Evolutionary conservation across 2,888 invertebrate species (phyloP).

Genomic region (Pasiphila rectangulata): DNA sequence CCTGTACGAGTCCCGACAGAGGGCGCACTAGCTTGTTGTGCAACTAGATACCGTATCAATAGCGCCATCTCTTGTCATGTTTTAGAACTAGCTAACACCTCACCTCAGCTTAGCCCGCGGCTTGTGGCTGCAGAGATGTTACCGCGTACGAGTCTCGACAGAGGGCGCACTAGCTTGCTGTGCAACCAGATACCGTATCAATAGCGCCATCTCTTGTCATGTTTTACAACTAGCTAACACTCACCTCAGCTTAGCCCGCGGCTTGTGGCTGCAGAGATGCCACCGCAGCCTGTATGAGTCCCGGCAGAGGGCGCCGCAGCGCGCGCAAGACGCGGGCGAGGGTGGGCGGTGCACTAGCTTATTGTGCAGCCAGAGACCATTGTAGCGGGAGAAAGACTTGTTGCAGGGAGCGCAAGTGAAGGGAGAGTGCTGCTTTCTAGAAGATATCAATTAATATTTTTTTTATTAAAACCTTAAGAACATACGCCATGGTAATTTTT

Average conservation of each 20-base stretch:
- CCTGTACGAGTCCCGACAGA: slow-evolving; percentile 39
- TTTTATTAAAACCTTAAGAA: too few relatives aligned
- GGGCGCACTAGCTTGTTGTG: slow-evolving; percentile 42
- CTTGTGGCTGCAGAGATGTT: slow-evolving; percentile 44
- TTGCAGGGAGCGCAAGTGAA: slow-evolving; percentile 43
- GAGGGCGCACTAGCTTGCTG: slow-evolving; percentile 38
- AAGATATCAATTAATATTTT: too few relatives aligned
- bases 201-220: too few relatives aligned
- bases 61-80: too few relatives aligned
- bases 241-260: slow-evolving; percentile 32
- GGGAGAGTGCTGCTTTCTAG: slow-evolving; percentile 46
- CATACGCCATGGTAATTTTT: too few relatives aligned
- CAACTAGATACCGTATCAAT: slow-evolving; percentile 50
- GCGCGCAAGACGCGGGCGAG: slow-evolving; percentile 44
- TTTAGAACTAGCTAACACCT: too few relatives aligned
- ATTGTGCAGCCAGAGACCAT: slow-evolving; percentile 51
- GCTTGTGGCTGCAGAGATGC: slow-evolving; percentile 43
- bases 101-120: slow-evolving; percentile 31
- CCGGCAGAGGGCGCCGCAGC: slow-evolving; percentile 44
- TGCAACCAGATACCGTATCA: slow-evolving; percentile 53
- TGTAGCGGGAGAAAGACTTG: slow-evolving; percentile 47
- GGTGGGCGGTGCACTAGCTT: slow-evolving; percentile 35
- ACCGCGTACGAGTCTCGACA: slow-evolving; percentile 39
- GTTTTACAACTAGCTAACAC: too few relatives aligned
- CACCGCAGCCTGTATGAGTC: slow-evolving; percentile 44